A percentile compares a stretch with the other conserved stretches of the same genome.
Conservation (phyloP, 2,888 invertebrate genomes). For the Pristionchus mayeri region DNA sequence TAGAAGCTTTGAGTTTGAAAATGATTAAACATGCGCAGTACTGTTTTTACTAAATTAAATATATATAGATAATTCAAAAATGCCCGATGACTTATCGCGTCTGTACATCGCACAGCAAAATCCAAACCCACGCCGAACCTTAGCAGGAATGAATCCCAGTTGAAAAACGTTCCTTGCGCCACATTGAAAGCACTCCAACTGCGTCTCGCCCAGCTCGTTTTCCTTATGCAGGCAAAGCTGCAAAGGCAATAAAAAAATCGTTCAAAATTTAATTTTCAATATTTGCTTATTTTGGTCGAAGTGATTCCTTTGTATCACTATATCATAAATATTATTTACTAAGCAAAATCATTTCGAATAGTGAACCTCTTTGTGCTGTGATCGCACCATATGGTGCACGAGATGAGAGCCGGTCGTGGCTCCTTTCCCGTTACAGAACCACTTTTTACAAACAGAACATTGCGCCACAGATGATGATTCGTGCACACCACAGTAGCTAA, state of each 20-base stretch:
- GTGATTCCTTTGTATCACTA: no score
- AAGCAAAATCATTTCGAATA: neutral
- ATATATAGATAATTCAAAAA: no score
- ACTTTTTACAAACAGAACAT: conserved; percentile 98
- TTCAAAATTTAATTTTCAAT: neutral
- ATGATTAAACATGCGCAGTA: no score
- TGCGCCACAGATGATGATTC: conserved; percentile 96
- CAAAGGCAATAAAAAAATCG: conserved; percentile 5
- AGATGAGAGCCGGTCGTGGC: conserved; percentile 85
- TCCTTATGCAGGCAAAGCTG: conserved; percentile 86
- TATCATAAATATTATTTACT: no score
- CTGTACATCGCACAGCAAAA: neutral
- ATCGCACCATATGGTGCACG: conserved; percentile 96
- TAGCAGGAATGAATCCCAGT: conserved; percentile 98
- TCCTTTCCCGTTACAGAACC: conserved; percentile 98
- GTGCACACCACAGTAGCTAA: conserved; percentile 97
- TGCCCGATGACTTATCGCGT: neutral
- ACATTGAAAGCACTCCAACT: conserved; percentile 98
- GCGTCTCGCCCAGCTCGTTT: conserved; percentile 96
- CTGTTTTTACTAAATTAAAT: no score
- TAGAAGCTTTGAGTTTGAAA: no score
- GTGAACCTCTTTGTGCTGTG: conserved; percentile 96
- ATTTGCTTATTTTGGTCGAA: no score
- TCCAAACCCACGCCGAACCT: conserved; percentile 77
- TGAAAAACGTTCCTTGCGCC: conserved; percentile 98